Evolutionary conservation across 1,140 invertebrate genomes (phyloP), one percentile per base, ranked within the genome.

Genomic region (Elymnias hypermnestra): DNA sequence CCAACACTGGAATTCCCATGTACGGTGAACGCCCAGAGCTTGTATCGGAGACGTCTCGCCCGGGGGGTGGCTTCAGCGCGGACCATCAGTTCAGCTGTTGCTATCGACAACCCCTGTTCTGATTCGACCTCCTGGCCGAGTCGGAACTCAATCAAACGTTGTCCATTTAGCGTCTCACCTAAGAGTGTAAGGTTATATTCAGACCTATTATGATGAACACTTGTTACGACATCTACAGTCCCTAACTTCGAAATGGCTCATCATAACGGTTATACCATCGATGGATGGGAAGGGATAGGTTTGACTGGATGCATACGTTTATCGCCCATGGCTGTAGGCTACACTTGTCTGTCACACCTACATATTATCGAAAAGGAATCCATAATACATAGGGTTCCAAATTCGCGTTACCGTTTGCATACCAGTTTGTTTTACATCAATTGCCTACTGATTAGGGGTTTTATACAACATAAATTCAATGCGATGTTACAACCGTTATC

Each of bases 61-160:
- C 88, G 87, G 25, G 91, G 78, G 57, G 92, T 90, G 12, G 94
- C 90, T 65, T 77, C 81, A 5, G 76, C 81, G 35, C 74, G 65
- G 45, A 94, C 89, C 93, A 94, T 94, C 31, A 95, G 84, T 22
- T 90, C 90, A 1, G 94, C 94, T 21, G 90, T 88, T 46, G 92
- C 93, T 38, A 95, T 92, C 38, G 92, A 89, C 59, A 89, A 88
- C 44, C 71, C 89, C 67, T 84, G 88, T 58, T 86, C 87, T 83
- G 67, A 90, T 69, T 84, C 89, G 15, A 86, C 87, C 61, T 90
- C 89, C 23, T 88, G 85, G 35, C 87, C 89, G 59, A 92, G 91
- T 45, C 89, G 90, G 83, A 97, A 96, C 76, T 96, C 94, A 38
- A 97, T 87, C 40, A 96, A 87, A 15, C 92, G 91, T 71, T 96